Percentiles rank a stretch among this genome's conserved stretches.
Evolutionary conservation across 2,113 vertebrate species (phyloP).

Genomic region (Nesoenas mayeri): DNA sequence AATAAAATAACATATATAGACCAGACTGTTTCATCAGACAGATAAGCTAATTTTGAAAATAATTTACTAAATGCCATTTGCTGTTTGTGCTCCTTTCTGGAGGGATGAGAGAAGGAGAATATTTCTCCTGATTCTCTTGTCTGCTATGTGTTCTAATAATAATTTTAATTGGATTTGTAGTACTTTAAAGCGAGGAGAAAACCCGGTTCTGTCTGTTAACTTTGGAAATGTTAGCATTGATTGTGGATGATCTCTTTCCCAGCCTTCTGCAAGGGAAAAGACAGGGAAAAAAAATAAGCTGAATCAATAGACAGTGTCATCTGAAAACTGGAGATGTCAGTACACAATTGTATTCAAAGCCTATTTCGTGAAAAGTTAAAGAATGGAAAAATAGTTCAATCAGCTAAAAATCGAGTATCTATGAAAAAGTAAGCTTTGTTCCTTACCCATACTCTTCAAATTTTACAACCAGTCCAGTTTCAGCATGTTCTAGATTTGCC

Average conservation of each 20-base stretch:
- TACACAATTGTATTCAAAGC: not conserved
- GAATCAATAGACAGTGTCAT: not conserved
- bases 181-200: not conserved
- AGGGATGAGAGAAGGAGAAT: not conserved
- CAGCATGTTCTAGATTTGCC: not conserved
- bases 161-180: not conserved
- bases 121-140: not conserved
- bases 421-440: not conserved
- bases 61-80: conserved; percentile 22
- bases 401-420: not conserved
- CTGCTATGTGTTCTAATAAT: not conserved
- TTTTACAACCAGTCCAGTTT: not conserved
- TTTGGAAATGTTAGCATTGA: not conserved
- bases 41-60: conserved; percentile 17
- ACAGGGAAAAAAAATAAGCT: not conserved
- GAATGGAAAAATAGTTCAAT: not conserved
- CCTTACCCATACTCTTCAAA: not conserved
- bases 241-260: not conserved
- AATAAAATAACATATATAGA: not conserved
- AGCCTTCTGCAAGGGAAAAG: not conserved
- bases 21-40: conserved; percentile 29
- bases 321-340: not conserved
- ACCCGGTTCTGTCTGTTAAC: not conserved
- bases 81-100: conserved; percentile 10
- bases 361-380: not conserved